Base-by-base conservation (phyloP, 2,113 vertebrate species). In the Notarius quadriscutis region DNA sequence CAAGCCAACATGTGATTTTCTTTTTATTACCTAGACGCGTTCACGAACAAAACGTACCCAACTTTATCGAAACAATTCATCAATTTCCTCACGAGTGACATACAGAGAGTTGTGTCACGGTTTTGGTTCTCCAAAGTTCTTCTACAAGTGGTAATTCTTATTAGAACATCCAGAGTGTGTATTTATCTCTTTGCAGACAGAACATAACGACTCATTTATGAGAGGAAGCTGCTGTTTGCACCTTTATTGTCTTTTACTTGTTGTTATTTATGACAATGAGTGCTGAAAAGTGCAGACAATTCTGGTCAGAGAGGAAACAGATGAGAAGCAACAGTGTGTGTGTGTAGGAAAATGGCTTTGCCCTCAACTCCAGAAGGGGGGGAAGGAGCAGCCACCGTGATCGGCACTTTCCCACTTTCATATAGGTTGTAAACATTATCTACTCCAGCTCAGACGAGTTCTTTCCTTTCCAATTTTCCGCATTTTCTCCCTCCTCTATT, bases 291-390 rank as follows among this genome's bases (percentile, higher is more conserved):
- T 60, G 72, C 71, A 67, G 60, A 53, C 77, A 82, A 83, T 87
- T 87, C 48, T 83, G 87, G 60, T 87, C 67, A 72, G 74, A 83
- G 82, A 87, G 89, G 89, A 90, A 90, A 90, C 89, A 90, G 85
- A 89, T 86, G 48, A 78, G 65, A 50, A 72, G 57, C 85, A 87
- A 81, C 85, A 53, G 71, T 84, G 53, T 50, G 62, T 1, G 87
- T 69, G 85, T 86, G n/a, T 67, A 87, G 81, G 87, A 78, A 87
- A 84, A 84, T 67, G 71, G 58, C 30, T 78, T 27, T 67, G 10
- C 67, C 67, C 75, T 72, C 15, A 7, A 69, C 55, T 74, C 78
- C 71, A 71, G 78, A n/a, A 78, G 83, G 78, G 30, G 25, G 87
- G 87, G 80, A 88, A 72, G 63, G 65, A 84, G 58, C 65, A 81